These are phyloP conservation scores for Anguilla megastoma DNA, from an alignment of 2,797 vertebrate species.

Conservation along the genomic window DNA sequence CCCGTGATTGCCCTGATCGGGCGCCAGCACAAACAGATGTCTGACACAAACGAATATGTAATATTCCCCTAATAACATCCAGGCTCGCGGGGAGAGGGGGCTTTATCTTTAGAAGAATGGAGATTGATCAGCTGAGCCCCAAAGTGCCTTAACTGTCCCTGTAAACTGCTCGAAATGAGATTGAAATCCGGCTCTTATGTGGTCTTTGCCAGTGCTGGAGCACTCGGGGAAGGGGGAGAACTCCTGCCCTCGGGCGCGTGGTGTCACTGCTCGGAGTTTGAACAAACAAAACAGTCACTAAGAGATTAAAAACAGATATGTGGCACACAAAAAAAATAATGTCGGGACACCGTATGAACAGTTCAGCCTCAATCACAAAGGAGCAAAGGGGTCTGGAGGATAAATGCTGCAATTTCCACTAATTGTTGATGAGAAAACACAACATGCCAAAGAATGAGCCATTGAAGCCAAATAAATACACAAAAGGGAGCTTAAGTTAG, in stretches of 20 bases:
- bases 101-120: constrained; percentile 29
- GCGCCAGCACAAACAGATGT: constrained; percentile 37
- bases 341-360: constrained; percentile 44
- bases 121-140: constrained; percentile 21
- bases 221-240: background rate
- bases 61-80: constrained; percentile 34
- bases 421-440: constrained; percentile 67
- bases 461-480: constrained; percentile 58
- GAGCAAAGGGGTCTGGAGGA: constrained; percentile 33
- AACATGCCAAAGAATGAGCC: constrained; percentile 53
- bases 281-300: constrained; percentile 50
- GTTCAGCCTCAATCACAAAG: constrained; percentile 55
- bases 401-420: constrained; percentile 67
- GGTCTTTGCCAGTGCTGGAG: constrained; percentile 1
- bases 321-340: constrained; percentile 25
- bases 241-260: background rate
- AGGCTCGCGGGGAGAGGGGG: constrained; percentile 20
- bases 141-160: constrained; percentile 22
- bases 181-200: constrained; percentile 24
- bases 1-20: constrained; percentile 34
- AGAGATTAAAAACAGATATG: constrained; percentile 30
- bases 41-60: constrained; percentile 26
- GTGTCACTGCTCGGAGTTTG: background rate
- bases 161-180: constrained; percentile 33
- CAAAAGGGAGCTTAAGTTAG: constrained; percentile 3